A percentile compares a stretch with the other conserved stretches of the same genome.
phyloP scores from a whole-genome alignment of 2,888 invertebrate species.

The Helleia helle region DNA sequence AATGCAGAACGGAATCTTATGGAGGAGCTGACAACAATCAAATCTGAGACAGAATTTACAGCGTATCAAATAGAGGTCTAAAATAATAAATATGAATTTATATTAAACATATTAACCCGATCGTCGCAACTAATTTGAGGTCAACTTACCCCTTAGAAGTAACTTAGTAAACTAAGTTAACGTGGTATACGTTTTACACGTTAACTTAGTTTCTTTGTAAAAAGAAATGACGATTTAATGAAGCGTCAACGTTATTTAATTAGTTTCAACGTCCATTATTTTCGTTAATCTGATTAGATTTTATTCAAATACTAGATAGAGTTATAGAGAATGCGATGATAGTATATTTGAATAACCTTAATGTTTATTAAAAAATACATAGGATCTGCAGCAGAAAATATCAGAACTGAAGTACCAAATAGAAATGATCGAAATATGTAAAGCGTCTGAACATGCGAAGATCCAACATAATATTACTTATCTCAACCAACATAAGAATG shows the following conservation, averaged over 20 bases:
- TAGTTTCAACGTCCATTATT: too few relatives aligned
- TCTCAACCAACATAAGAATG: constrained; percentile 37
- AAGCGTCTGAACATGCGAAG: constrained; percentile 41
- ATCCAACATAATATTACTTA: constrained; percentile 30
- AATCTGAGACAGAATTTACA: constrained; percentile 34
- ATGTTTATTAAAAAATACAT: too few relatives aligned
- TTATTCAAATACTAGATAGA: too few relatives aligned
- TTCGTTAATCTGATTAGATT: too few relatives aligned
- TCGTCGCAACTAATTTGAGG: too few relatives aligned
- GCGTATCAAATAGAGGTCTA: constrained; percentile 41
- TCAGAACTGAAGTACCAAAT: constrained; percentile 36
- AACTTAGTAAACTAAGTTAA: too few relatives aligned
- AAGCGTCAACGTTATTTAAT: too few relatives aligned
- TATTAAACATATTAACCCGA: too few relatives aligned
- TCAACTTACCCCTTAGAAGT: too few relatives aligned
- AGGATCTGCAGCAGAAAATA: constrained; percentile 40
- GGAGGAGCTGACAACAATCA: constrained; percentile 34
- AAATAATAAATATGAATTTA: background rate
- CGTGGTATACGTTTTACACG: too few relatives aligned
- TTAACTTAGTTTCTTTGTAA: too few relatives aligned
- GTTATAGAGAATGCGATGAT: constrained; percentile 8
- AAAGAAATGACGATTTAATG: too few relatives aligned
- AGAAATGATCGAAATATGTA: constrained; percentile 43
- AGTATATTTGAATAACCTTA: background rate
- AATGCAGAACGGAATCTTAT: constrained; percentile 32